Base-by-base conservation (phyloP, 92 coral and sea anemone genomes). In the Palythoa heliodiscus region DNA sequence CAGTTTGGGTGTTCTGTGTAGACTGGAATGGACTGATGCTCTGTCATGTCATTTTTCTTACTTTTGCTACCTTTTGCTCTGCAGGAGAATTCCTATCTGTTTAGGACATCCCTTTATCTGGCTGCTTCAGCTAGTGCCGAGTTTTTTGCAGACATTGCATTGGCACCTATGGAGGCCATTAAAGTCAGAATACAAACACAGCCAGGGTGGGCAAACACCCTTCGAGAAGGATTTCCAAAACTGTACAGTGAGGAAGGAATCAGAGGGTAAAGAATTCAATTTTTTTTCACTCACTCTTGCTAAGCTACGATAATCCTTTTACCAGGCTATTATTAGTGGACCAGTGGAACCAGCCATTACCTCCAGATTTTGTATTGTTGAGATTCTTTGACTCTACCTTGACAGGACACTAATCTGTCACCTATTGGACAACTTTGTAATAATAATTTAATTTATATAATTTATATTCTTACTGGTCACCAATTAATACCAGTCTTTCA, bases 81-180 rank as follows among this genome's bases (percentile, higher is more conserved):
- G 1, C 64, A 96, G 99, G 99, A 96, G 87, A 88, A 93, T 1
- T 16, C 95, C 5, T 96, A 94, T 91, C 89, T 89, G 74, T 96
- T 89, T 87, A 76, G 99, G 71, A 96, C 99, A 23, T 94, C 99
- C 1, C 91, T 96, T 24, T 96, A 96, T 73, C 90, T 96, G 68
- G 99, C 99, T 52, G 99, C 99, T 5, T 96, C 99, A 52, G 99
- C 99, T 4, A 94, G 98, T 83, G 99, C 99, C 39, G 99, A 96
- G 87, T 96, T 96, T 92, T 96, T 96, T 85, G 99, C 99, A 0
- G 99, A 96, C 90, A 96, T 96, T 84, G 99, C 99, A 12, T 88
- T 96, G 69, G 91, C 99, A 22, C 99, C 99, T 0, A 96, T 96
- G 99, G 99, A 96, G 77, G 99, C 99, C 52, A 95, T 96, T 20